Conservation (phyloP, 2,797 vertebrate species). For the Takifugu rubripes region DNA sequence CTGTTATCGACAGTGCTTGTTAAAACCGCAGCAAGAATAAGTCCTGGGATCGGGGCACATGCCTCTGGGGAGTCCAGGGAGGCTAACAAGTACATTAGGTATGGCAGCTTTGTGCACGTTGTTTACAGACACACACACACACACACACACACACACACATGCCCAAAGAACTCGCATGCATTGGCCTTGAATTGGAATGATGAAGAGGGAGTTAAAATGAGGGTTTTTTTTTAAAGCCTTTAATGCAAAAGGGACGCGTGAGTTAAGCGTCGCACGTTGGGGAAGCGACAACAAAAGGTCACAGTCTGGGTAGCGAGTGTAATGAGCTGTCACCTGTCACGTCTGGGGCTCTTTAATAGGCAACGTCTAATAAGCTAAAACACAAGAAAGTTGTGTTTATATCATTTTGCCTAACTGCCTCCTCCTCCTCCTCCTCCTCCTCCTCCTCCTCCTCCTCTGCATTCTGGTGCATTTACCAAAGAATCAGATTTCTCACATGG, state of each 20-base stretch:
- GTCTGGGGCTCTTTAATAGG: constrained; percentile 34
- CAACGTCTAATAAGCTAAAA: constrained; percentile 51
- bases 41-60: constrained; percentile 58
- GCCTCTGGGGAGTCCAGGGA: constrained; percentile 60
- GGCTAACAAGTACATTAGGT: constrained; percentile 74
- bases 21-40: constrained; percentile 70
- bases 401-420: constrained; percentile 35
- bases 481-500: constrained; percentile 76
- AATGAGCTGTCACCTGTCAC: constrained; percentile 53
- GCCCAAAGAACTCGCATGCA: constrained; percentile 7
- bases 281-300: constrained; percentile 49
- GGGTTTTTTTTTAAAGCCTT: no score
- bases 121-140: constrained; percentile 57
- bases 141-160: constrained; percentile 34
- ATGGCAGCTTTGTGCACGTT: constrained; percentile 64
- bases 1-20: constrained; percentile 72
- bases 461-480: constrained; percentile 66
- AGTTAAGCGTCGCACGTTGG: constrained; percentile 24
- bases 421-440: constrained; percentile 4
- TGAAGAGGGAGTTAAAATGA: constrained; percentile 6
- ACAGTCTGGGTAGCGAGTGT: constrained; percentile 59
- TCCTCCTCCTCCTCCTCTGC: constrained; percentile 48
- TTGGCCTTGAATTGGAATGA: constrained; percentile 28
- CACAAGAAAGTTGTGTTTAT: constrained; percentile 47
- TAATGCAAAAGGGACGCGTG: neutral